A percentile compares a stretch with the other conserved stretches of the same genome.
Evolutionary conservation across 2,888 invertebrate genomes (phyloP).

Genomic region (Onthophagus sagittarius): DNA sequence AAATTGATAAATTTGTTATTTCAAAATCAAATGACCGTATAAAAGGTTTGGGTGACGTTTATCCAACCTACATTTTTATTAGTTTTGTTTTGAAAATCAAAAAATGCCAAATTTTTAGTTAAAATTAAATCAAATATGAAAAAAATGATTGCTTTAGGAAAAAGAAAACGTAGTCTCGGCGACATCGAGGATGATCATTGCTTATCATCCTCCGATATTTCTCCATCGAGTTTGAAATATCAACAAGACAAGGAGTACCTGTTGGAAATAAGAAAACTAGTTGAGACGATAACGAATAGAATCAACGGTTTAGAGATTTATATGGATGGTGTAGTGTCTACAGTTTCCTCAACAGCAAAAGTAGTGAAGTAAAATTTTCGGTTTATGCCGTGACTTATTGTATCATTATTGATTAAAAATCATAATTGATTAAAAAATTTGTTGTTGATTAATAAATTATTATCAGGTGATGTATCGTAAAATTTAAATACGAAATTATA

Average conservation of each 20-base stretch:
- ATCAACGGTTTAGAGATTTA: constrained; percentile 8
- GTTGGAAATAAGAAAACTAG: neutral
- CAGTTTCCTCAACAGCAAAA: neutral
- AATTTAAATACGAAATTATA: neutral
- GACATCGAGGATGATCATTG: constrained; percentile 2
- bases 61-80: too few species aligned
- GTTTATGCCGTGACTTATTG: too few species aligned
- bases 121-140: neutral
- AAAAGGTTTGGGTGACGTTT: too few species aligned
- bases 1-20: too few species aligned
- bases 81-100: neutral
- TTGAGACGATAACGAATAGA: constrained; percentile 9
- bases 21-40: too few species aligned
- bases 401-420: too few species aligned
- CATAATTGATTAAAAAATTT: too few species aligned
- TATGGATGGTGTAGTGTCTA: neutral
- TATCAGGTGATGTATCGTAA: neutral
- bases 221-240: neutral
- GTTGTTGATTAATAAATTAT: neutral
- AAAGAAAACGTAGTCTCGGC: constrained; percentile 11
- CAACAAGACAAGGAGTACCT: constrained; percentile 5
- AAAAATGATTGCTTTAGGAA: constrained; percentile 3
- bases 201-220: neutral
- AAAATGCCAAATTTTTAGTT: neutral
- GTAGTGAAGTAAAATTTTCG: neutral